Conservation (phyloP, 2,888 invertebrate genomes). For the Autographa gamma region DNA sequence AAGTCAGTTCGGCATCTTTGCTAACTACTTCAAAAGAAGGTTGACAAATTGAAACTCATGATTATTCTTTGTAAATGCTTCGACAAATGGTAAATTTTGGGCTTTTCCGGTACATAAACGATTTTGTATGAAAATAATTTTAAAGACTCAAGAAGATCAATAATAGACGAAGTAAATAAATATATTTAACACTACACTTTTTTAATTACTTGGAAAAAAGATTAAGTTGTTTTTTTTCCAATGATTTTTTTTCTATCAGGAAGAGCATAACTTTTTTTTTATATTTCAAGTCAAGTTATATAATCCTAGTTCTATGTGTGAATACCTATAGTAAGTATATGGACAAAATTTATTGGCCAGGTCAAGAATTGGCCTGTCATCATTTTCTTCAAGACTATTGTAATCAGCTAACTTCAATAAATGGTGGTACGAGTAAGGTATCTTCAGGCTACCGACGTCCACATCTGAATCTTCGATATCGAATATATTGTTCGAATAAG, state of each 20-base stretch:
- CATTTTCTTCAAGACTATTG: not conserved
- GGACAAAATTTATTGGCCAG: not conserved
- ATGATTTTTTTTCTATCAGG: too few relatives aligned
- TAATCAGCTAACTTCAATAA: not conserved
- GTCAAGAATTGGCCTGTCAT: not conserved
- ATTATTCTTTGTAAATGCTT: not conserved
- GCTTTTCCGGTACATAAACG: not conserved
- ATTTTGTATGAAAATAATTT: not conserved
- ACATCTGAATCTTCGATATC: not conserved
- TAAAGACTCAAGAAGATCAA: not conserved
- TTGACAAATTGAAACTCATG: conserved; percentile 6
- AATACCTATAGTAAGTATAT: not conserved
- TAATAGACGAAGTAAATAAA: not conserved
- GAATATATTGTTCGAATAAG: not conserved
- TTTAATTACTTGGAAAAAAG: too few relatives aligned
- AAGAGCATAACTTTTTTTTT: too few relatives aligned
- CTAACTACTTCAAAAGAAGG: conserved; percentile 5
- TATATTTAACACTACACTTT: not conserved
- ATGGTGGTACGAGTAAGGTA: conserved; percentile 2
- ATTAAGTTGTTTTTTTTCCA: too few relatives aligned
- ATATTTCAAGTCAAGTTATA: not conserved
- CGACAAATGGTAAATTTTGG: not conserved
- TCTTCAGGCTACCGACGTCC: not conserved
- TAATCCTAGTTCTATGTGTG: not conserved
- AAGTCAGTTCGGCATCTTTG: not conserved